Evolutionary conservation across 2,888 invertebrate genomes (phyloP).

Genomic region (Callimorpha dominula): DNA sequence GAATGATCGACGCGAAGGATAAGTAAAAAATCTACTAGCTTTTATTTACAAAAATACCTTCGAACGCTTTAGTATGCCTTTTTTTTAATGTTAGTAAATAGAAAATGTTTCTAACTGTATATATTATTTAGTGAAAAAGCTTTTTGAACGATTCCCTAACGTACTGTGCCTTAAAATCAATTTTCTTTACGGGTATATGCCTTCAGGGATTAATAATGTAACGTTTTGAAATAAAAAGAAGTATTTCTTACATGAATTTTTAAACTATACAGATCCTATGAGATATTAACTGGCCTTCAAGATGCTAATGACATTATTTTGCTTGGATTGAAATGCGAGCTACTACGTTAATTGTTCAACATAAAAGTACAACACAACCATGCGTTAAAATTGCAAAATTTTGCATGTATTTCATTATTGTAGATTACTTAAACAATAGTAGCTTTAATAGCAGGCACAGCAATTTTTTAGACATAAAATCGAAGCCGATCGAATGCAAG

Average conservation of each 20-base stretch:
- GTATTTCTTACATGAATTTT: not conserved
- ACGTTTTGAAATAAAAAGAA: not conserved
- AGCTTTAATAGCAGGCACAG: no score
- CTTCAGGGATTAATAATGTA: not conserved
- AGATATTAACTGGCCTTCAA: not conserved
- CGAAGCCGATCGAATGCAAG: no score
- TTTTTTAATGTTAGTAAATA: not conserved
- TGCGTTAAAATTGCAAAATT: no score
- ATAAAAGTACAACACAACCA: no score
- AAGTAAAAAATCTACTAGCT: no score
- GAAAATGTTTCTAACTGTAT: not conserved
- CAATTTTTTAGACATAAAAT: no score
- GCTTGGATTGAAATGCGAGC: not conserved
- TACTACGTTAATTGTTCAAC: no score
- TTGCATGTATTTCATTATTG: no score
- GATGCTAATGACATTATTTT: not conserved
- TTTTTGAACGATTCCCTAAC: not conserved
- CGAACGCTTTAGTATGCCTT: not conserved
- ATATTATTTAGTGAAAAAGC: not conserved
- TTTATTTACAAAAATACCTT: no score
- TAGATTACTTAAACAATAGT: no score
- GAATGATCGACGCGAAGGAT: no score
- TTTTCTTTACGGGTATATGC: not conserved
- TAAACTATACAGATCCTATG: not conserved
- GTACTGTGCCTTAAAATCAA: constrained; percentile 7